phyloP scores from a whole-genome alignment of 2,888 invertebrate genomes.

The Trachelus tabidus region DNA sequence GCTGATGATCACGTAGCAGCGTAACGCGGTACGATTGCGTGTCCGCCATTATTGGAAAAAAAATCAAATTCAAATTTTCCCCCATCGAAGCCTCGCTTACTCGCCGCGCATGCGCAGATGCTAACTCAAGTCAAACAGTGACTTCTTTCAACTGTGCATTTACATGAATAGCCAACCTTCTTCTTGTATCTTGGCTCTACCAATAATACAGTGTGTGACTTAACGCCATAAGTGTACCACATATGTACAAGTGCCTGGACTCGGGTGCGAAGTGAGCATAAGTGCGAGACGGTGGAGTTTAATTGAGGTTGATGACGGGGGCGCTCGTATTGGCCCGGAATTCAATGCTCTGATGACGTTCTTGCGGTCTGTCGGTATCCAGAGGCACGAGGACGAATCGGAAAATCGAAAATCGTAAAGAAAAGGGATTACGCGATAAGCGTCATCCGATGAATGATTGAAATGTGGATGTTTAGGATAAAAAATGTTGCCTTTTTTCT shows the following conservation, averaged over 20 bases:
- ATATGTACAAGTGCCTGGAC: constrained; percentile 13
- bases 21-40: not conserved
- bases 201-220: constrained; percentile 37
- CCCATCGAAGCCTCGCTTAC: no score
- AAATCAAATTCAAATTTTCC: not conserved
- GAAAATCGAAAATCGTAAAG: constrained; percentile 29
- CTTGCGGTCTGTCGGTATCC: constrained; percentile 27
- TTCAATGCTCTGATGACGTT: constrained; percentile 63
- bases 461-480: not conserved
- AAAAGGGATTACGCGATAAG: not conserved
- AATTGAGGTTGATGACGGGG: constrained; percentile 67
- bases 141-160: not conserved
- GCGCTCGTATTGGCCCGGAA: constrained; percentile 66
- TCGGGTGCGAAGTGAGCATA: constrained; percentile 63
- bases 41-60: no score
- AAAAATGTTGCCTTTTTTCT: no score
- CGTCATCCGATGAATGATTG: not conserved
- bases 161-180: not conserved
- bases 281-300: constrained; percentile 64
- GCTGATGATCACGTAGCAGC: not conserved
- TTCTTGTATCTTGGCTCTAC: not conserved
- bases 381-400: constrained; percentile 36
- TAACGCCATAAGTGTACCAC: constrained; percentile 40
- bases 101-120: not conserved
- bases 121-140: not conserved